Evolutionary conservation across 2,113 vertebrate species (phyloP).

Genomic region (Catagonus wagneri): DNA sequence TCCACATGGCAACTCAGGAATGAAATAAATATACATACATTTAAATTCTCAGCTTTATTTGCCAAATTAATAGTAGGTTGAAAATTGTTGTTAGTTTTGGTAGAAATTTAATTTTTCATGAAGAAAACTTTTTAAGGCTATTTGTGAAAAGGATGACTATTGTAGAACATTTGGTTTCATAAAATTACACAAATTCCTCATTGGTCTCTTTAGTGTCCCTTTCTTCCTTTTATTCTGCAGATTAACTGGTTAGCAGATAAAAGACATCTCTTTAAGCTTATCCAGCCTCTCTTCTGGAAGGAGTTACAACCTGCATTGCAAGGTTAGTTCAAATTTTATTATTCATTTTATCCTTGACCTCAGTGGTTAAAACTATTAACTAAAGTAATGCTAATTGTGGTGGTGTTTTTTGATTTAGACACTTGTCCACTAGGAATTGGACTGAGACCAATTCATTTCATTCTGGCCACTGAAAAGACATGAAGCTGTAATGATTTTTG

Average conservation of each 20-base stretch:
- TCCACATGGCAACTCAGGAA: neutral
- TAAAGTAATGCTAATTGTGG: slow-evolving; percentile 77
- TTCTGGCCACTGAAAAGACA: slow-evolving; percentile 71
- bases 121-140: neutral
- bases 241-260: slow-evolving; percentile 37
- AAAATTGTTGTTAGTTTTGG: neutral
- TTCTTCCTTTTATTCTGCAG: slow-evolving; percentile 41
- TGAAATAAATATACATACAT: neutral
- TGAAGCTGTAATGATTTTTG: slow-evolving; percentile 76
- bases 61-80: neutral
- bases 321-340: slow-evolving; percentile 77
- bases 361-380: slow-evolving; percentile 79
- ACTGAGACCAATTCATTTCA: slow-evolving; percentile 79
- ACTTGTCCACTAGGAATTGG: slow-evolving; percentile 79
- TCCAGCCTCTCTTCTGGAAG: slow-evolving; percentile 35
- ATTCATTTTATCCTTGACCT: slow-evolving; percentile 76
- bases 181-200: neutral
- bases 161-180: neutral
- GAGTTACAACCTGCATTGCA: slow-evolving; percentile 56
- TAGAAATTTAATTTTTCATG: neutral
- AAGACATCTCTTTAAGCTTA: neutral
- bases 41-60: slow-evolving; percentile 11
- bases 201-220: neutral
- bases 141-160: neutral
- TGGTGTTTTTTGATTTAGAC: slow-evolving; percentile 78